phyloP scores from a whole-genome alignment of 2,888 invertebrate species.

The Exephanes ischioxanthus region DNA sequence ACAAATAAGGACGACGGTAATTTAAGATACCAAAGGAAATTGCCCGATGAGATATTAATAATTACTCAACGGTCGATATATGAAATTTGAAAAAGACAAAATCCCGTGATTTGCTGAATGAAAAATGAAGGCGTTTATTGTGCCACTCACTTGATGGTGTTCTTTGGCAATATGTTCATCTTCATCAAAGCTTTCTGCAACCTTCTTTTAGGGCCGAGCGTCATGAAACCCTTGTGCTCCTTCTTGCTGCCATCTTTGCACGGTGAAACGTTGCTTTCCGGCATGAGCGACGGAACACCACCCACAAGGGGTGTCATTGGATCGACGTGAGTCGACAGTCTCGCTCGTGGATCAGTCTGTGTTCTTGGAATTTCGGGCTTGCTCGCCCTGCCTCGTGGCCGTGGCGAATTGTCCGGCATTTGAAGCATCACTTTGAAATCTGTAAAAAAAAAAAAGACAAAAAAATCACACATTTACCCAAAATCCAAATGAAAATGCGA shows the following conservation, averaged over 20 bases:
- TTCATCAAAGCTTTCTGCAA: slow-evolving; percentile 94
- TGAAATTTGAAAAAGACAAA: neutral
- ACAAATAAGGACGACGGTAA: neutral
- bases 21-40: neutral
- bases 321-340: slow-evolving; percentile 92
- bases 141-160: slow-evolving; percentile 87
- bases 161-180: slow-evolving; percentile 95
- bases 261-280: slow-evolving; percentile 83
- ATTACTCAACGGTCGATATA: neutral
- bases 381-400: slow-evolving; percentile 88
- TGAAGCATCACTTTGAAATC: slow-evolving; percentile 90
- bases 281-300: slow-evolving; percentile 80
- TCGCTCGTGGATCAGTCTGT: slow-evolving; percentile 89
- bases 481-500: neutral
- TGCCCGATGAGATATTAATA: neutral
- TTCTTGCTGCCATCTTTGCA: slow-evolving; percentile 87
- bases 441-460: slow-evolving; percentile 74
- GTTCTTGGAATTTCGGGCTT: slow-evolving; percentile 85
- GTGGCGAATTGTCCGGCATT: slow-evolving; percentile 93
- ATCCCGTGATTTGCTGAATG: neutral
- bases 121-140: neutral
- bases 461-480: neutral
- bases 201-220: slow-evolving; percentile 93
- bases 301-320: slow-evolving; percentile 84
- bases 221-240: slow-evolving; percentile 92